Evolutionary conservation across 37 sponge, comb jelly and placozoan genomes (phyloP).

Genomic region (Dysidea cf. avara): DNA sequence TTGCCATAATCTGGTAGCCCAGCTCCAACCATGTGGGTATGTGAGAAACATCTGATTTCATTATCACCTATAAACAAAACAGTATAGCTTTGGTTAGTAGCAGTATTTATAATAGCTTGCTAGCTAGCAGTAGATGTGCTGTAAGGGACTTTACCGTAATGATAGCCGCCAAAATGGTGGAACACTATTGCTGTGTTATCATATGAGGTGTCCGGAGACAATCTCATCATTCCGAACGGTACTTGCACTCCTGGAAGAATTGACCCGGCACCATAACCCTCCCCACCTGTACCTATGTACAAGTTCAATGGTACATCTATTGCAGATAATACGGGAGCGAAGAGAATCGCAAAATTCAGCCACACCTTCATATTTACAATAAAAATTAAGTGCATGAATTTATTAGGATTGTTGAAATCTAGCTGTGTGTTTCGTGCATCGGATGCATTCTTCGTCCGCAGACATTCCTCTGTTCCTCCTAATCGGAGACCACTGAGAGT

Average conservation of each 20-base stretch:
- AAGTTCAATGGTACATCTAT: background rate
- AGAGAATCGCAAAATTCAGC: too few relatives aligned
- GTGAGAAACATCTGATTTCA: conserved; percentile 59
- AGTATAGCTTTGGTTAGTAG: too few relatives aligned
- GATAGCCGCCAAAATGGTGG: conserved; percentile 56
- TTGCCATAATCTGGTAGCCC: conserved; percentile 57
- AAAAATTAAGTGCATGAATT: too few relatives aligned
- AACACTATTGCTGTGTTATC: conserved; percentile 2
- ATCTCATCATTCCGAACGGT: conserved; percentile 44
- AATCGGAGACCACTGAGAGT: conserved; percentile 69
- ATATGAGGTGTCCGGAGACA: conserved; percentile 51
- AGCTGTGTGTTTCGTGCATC: conserved; percentile 32
- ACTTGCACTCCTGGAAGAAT: conserved; percentile 43
- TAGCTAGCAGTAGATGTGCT: too few relatives aligned
- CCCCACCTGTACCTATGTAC: conserved; percentile 30
- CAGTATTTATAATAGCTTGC: too few relatives aligned
- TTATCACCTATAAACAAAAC: conserved; percentile 34
- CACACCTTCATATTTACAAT: too few relatives aligned
- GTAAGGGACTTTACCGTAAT: conserved; percentile 23
- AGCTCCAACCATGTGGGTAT: conserved; percentile 70
- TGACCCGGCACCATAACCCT: conserved; percentile 51
- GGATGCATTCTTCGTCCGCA: conserved; percentile 12
- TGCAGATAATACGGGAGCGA: too few relatives aligned
- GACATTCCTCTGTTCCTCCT: conserved; percentile 1
- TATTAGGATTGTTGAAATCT: background rate